Conservation (phyloP, 2,113 vertebrate species). For the Motacilla alba region DNA sequence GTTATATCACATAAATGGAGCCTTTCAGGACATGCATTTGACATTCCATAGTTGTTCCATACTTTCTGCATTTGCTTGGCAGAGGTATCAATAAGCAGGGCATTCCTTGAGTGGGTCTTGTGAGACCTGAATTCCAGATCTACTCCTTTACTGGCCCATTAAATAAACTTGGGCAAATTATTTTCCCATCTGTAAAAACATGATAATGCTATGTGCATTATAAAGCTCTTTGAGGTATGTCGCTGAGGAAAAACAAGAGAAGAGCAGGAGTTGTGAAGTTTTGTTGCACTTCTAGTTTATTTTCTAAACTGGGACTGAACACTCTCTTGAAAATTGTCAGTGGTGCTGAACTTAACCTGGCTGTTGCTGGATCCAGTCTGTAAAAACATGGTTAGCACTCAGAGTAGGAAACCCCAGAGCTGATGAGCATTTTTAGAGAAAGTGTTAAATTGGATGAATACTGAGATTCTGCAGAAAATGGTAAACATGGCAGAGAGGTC, state of each 20-base stretch:
- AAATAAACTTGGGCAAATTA: not conserved
- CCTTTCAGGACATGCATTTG: not conserved
- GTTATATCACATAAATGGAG: not conserved
- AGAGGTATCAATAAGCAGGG: not conserved
- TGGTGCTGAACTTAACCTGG: not conserved
- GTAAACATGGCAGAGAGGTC: not conserved
- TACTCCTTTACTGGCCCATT: not conserved
- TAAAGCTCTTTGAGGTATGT: not conserved
- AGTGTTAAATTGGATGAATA: not conserved
- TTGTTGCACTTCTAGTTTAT: not conserved
- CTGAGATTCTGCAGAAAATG: not conserved
- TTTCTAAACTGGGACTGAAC: not conserved
- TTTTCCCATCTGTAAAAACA: not conserved
- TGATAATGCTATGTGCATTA: not conserved
- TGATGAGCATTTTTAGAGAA: not conserved
- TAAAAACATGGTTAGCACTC: not conserved
- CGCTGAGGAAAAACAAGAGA: not conserved
- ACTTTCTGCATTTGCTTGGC: not conserved
- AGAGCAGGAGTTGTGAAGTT: not conserved
- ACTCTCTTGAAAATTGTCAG: not conserved
- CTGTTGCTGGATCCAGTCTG: not conserved
- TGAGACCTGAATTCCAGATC: not conserved
- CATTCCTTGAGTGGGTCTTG: not conserved
- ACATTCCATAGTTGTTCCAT: not conserved
- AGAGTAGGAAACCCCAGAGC: not conserved